Evolutionary conservation across 2,797 vertebrate species (phyloP).

Genomic region (Gallinago solitaria): DNA sequence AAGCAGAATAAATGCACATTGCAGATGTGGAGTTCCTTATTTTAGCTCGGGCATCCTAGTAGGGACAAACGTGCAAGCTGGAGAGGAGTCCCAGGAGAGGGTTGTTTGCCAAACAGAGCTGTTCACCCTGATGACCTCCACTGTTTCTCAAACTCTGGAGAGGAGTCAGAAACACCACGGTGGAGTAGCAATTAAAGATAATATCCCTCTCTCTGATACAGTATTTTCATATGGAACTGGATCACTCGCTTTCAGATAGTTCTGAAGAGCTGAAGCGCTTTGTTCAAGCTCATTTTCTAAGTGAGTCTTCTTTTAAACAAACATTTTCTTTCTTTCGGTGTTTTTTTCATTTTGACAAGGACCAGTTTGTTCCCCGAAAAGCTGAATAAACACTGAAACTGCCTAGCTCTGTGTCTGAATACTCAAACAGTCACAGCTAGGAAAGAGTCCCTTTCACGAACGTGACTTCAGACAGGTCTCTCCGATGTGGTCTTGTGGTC

Average conservation of each 20-base stretch:
- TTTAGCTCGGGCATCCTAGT: slow-evolving; percentile 30
- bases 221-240: background rate
- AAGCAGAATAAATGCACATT: slow-evolving; percentile 20
- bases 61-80: background rate
- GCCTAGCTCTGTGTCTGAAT: background rate
- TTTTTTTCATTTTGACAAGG: background rate
- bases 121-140: background rate
- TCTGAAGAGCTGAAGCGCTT: background rate
- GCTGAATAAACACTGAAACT: background rate
- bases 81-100: background rate
- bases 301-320: background rate
- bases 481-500: background rate
- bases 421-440: background rate
- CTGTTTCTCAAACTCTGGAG: background rate
- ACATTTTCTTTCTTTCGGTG: background rate
- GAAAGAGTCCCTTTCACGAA: background rate
- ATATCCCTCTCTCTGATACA: background rate
- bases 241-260: background rate
- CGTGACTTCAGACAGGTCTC: background rate
- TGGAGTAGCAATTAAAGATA: background rate
- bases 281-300: background rate
- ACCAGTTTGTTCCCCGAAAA: background rate
- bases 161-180: background rate
- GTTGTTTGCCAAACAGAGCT: slow-evolving; percentile 15
- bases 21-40: slow-evolving; percentile 60